A percentile compares a stretch with the other conserved stretches of the same genome.
Evolutionary conservation across 2,888 invertebrate species (phyloP).

Genomic region (Callinectes sapidus): DNA sequence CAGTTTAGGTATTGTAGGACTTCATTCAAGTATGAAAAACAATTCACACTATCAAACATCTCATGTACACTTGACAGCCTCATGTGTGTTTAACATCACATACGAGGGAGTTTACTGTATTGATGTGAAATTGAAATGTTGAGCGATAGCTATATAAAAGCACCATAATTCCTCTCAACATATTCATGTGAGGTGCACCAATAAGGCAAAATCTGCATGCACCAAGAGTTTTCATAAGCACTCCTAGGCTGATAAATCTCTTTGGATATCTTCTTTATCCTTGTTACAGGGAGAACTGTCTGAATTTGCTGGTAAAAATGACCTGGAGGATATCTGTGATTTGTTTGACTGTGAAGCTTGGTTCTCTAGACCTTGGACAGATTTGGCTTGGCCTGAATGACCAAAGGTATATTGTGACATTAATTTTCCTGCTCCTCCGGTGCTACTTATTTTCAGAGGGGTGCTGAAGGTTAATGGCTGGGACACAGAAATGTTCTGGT

Average conservation of each 20-base stretch:
- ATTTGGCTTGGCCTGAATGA: neutral
- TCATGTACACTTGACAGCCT: neutral
- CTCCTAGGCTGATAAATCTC: slow-evolving; percentile 34
- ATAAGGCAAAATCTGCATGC: neutral
- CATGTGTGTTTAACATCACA: neutral
- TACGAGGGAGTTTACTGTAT: slow-evolving; percentile 5
- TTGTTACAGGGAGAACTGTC: slow-evolving; percentile 43
- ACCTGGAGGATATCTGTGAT: slow-evolving; percentile 18
- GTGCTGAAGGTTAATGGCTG: slow-evolving; percentile 31
- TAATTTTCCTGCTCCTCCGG: neutral
- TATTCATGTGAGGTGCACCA: neutral
- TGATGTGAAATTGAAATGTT: neutral
- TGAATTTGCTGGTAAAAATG: slow-evolving; percentile 38
- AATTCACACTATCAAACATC: neutral
- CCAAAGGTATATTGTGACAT: neutral
- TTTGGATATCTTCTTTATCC: neutral
- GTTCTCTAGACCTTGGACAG: neutral
- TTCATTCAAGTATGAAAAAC: neutral
- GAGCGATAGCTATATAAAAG: slow-evolving; percentile 36
- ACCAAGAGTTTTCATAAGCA: neutral
- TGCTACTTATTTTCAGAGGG: slow-evolving; percentile 29
- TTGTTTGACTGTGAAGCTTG: neutral
- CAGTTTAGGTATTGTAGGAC: neutral
- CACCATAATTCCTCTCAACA: slow-evolving; percentile 36
- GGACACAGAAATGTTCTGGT: slow-evolving; percentile 55